phyloP scores from a whole-genome alignment of 2,797 vertebrate species.

The Lutjanus argentimaculatus region DNA sequence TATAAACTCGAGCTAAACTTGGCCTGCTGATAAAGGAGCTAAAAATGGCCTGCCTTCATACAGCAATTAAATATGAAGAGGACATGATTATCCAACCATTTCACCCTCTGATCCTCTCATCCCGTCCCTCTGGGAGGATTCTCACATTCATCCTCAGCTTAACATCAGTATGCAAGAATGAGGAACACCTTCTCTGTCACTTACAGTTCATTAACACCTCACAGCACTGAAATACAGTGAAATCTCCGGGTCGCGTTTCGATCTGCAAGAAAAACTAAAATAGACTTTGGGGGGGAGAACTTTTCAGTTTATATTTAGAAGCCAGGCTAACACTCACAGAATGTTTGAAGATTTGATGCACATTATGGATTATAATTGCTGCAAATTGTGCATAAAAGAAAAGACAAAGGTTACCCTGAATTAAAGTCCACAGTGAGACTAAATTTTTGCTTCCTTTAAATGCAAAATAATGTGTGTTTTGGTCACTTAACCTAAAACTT shows the following conservation, averaged over 20 bases:
- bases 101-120: constrained; percentile 26
- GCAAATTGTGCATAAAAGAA: background rate
- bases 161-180: background rate
- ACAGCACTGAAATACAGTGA: background rate
- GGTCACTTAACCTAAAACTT: background rate
- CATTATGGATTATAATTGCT: background rate
- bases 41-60: constrained; percentile 32
- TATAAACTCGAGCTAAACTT: constrained; percentile 1
- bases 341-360: background rate
- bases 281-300: background rate
- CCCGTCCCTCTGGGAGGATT: constrained; percentile 14
- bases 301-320: constrained; percentile 22
- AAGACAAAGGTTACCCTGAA: background rate
- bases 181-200: constrained; percentile 39
- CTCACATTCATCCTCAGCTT: constrained; percentile 23
- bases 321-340: background rate
- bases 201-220: constrained; percentile 48
- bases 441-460: too few species aligned
- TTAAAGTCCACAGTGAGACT: too few species aligned
- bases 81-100: constrained; percentile 45
- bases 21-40: constrained; percentile 23
- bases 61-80: constrained; percentile 64
- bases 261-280: constrained; percentile 1
- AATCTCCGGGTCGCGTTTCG: background rate
- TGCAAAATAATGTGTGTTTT: too few species aligned